These are phyloP conservation scores for Notolepis coatsorum DNA, from an alignment of 2,797 vertebrate species.

Conservation along the genomic window DNA sequence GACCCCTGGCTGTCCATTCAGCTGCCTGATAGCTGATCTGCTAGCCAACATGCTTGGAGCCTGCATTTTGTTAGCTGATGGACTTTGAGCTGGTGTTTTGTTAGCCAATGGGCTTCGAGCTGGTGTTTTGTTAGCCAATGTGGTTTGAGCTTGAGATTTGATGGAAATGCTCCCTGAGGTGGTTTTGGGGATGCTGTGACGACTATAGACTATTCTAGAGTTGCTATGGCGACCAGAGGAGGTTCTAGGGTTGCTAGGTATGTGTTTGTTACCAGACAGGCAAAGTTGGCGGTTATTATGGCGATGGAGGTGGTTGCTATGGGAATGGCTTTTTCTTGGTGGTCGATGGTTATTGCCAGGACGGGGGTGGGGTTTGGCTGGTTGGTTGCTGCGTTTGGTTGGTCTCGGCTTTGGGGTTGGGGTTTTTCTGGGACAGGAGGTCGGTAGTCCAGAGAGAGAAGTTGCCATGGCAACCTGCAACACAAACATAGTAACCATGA, in stretches of 20 bases:
- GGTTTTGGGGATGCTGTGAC: constrained; percentile 44
- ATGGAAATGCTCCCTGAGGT: constrained; percentile 45
- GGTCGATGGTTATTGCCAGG: constrained; percentile 24
- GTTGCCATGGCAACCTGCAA: constrained; percentile 54
- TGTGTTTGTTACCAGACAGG: constrained; percentile 32
- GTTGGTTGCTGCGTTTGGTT: constrained; percentile 21
- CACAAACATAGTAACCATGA: constrained; percentile 10
- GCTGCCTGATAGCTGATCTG: constrained; percentile 14
- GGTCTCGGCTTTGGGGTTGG: constrained; percentile 34
- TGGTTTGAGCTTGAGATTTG: constrained; percentile 14
- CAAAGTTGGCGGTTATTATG: constrained; percentile 42
- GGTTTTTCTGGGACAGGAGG: constrained; percentile 30
- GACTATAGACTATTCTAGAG: constrained; percentile 19
- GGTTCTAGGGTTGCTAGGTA: constrained; percentile 1
- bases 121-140: constrained; percentile 18
- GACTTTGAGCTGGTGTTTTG: constrained; percentile 23
- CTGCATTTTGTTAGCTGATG: background rate
- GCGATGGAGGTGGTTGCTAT: constrained; percentile 32
- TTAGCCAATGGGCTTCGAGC: constrained; percentile 4
- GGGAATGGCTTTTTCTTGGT: constrained; percentile 13
- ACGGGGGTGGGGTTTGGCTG: constrained; percentile 26
- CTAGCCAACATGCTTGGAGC: constrained; percentile 8
- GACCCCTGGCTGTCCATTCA: constrained; percentile 7
- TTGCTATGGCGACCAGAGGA: constrained; percentile 17
- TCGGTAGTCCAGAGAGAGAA: constrained; percentile 38